Percentiles rank a stretch among this genome's conserved stretches.
Conservation (phyloP, 2,888 invertebrate genomes). For the Pandemis corylana region DNA sequence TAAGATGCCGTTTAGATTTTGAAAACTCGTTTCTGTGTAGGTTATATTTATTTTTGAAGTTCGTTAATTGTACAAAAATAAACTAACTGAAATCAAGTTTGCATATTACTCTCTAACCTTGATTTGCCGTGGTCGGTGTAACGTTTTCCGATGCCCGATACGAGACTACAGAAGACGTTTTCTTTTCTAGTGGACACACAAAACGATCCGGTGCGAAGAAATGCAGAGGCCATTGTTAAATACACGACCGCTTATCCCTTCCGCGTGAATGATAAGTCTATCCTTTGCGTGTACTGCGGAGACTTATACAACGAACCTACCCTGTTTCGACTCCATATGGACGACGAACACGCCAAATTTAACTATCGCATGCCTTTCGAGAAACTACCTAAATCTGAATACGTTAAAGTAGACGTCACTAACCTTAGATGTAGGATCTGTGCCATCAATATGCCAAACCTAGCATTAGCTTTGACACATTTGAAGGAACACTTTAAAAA, state of each 20-base stretch:
- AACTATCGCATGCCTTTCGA: conserved; percentile 34
- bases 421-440: conserved; percentile 43
- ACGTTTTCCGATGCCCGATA: neutral
- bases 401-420: conserved; percentile 43
- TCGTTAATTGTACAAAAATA: neutral
- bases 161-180: conserved; percentile 39
- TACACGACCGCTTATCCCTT: conserved; percentile 52
- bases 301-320: conserved; percentile 36
- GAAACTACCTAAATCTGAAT: conserved; percentile 39
- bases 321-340: conserved; percentile 42
- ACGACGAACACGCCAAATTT: conserved; percentile 38
- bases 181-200: conserved; percentile 43
- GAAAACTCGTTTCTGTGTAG: neutral
- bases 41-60: too few species aligned
- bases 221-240: conserved; percentile 50
- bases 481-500: conserved; percentile 36
- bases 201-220: conserved; percentile 50
- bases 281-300: conserved; percentile 47
- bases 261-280: conserved; percentile 45
- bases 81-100: neutral
- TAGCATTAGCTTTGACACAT: conserved; percentile 34
- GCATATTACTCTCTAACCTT: neutral
- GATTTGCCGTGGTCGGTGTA: neutral
- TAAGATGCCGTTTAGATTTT: neutral
- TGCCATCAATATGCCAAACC: conserved; percentile 1